Conservation (phyloP, 2,888 invertebrate genomes). For the Brachyopa scutellaris region DNA sequence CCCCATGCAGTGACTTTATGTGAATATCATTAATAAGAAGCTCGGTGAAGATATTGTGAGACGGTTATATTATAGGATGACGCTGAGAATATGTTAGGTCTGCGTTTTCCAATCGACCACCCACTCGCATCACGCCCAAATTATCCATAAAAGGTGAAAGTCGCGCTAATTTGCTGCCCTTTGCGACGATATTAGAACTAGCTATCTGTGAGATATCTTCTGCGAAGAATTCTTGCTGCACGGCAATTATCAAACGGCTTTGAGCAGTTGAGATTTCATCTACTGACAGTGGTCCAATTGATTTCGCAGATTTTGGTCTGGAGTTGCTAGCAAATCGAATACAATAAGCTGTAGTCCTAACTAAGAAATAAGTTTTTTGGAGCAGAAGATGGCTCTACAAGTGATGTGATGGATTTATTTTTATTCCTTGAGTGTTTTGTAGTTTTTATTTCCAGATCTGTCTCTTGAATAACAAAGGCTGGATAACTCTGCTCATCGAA, state of each 20-base stretch:
- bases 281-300: background rate
- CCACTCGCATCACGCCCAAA: background rate
- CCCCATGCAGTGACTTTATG: slow-evolving; percentile 1
- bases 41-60: background rate
- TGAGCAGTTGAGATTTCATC: too few relatives aligned
- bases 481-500: background rate
- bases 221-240: too few relatives aligned
- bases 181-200: background rate
- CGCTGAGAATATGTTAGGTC: slow-evolving; percentile 1
- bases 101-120: slow-evolving; percentile 15
- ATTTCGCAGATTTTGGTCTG: background rate
- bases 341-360: background rate
- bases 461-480: background rate
- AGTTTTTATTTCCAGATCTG: background rate
- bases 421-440: background rate
- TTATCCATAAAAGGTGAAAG: slow-evolving; percentile 6
- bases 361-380: slow-evolving; percentile 2
- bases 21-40: slow-evolving; percentile 3
- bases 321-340: background rate
- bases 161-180: slow-evolving; percentile 6
- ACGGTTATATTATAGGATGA: slow-evolving; percentile 1
- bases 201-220: too few relatives aligned
- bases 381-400: too few relatives aligned
- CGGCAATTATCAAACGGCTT: too few relatives aligned
- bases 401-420: background rate